Evolutionary conservation across 92 coral and sea anemone genomes (phyloP), one percentile per base, ranked within the genome.

Genomic region (Plumapathes pennacea): DNA sequence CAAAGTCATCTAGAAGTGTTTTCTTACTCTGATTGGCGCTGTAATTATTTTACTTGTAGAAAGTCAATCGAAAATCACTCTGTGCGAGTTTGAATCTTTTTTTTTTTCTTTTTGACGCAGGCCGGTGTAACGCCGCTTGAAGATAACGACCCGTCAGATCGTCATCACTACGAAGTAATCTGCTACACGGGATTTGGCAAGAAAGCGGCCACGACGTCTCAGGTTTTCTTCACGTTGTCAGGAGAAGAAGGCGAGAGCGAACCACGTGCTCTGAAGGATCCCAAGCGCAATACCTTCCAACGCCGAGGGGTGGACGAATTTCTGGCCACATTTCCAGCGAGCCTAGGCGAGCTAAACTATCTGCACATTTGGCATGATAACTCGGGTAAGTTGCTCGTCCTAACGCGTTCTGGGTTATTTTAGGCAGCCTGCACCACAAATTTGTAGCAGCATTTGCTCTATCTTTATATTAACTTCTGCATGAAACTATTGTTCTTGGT

Each of bases 281-380:
- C 96, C 7, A 91, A 80, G 51, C 84, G 97, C 34, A 81, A 91
- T 76, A 88, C 92, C 55, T 91, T 91, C 41, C 92, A 88, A 65
- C 80, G 96, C 12, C 76, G 89, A 7, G 91, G 92, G 6, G 73
- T 82, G 21, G 97, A 91, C 37, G 67, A 85, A 36, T 91, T 91
- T 67, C 60, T 91, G 33, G 89, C 96, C 3, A 91, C 96, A 37
- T 91, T 84, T 44, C 89, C 84, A 7, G 92, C 83, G 37, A 57
- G 75, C 41, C 44, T 91, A 15, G 97, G 97, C 7, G 92, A 80
- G 26, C 67, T 91, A 6, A 83, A 84, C 62, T 88, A 88, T 27
- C 64, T 88, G 9, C 97, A 91, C 54, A 73, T 91, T 45, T 91
- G 97, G 97, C 97, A 91, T 61, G 85, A 85, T 34, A 91, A 91